These are phyloP conservation scores for Clitarchus hookeri DNA, from an alignment of 2,888 invertebrate genomes.

Conservation along the genomic window DNA sequence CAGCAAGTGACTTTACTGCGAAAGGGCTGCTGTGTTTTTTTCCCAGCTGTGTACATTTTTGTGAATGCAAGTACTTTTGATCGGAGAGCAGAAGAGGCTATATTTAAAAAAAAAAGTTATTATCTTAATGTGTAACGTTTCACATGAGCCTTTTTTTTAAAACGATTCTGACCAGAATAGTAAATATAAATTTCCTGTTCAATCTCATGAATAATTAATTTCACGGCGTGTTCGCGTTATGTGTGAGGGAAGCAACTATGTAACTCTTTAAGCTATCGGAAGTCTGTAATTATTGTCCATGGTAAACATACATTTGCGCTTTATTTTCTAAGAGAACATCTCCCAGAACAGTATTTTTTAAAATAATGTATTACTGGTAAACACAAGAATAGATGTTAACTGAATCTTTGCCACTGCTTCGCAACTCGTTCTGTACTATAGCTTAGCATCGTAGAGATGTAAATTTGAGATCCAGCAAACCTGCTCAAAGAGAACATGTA, in stretches of 20 bases:
- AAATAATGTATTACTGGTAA: too few relatives aligned
- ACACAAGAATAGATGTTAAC: too few relatives aligned
- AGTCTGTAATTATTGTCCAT: neutral
- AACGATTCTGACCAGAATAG: neutral
- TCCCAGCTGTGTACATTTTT: neutral
- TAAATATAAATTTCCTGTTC: neutral
- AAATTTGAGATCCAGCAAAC: too few relatives aligned
- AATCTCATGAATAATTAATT: neutral
- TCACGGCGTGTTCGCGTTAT: neutral
- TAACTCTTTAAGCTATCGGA: neutral
- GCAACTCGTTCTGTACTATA: too few relatives aligned
- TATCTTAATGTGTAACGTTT: constrained; percentile 6
- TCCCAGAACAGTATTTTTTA: too few relatives aligned
- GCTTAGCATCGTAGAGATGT: too few relatives aligned
- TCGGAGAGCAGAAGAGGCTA: constrained; percentile 9
- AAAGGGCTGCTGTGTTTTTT: neutral
- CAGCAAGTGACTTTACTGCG: too few relatives aligned
- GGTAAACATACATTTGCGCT: neutral
- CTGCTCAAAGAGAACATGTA: too few relatives aligned
- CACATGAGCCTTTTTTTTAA: neutral
- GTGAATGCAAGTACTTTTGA: neutral
- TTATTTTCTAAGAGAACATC: too few relatives aligned
- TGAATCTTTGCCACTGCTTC: too few relatives aligned
- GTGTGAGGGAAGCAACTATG: neutral
- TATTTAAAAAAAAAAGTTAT: neutral